Conservation (phyloP, 2,888 invertebrate genomes). For the Harmothoe impar region DNA sequence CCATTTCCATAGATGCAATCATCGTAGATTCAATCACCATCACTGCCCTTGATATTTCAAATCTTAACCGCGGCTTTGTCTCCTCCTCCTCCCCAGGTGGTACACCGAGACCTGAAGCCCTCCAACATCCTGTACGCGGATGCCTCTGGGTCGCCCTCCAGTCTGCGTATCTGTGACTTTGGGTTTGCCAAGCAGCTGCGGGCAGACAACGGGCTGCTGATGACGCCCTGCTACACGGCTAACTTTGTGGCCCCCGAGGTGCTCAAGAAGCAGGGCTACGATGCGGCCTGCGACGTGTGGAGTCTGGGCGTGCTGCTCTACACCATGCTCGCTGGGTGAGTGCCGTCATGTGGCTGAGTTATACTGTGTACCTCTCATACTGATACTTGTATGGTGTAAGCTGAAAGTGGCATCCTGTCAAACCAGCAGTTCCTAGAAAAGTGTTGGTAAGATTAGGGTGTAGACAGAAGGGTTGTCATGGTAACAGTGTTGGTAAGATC, state of each 20-base stretch:
- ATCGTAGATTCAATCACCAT: too few relatives aligned
- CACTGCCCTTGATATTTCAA: too few relatives aligned
- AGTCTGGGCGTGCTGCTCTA: constrained; percentile 97
- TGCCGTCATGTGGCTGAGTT: too few relatives aligned
- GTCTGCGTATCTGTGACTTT: constrained; percentile 97
- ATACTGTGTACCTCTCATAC: too few relatives aligned
- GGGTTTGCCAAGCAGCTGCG: constrained; percentile 98
- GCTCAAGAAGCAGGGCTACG: constrained; percentile 97
- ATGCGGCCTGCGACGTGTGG: constrained; percentile 99
- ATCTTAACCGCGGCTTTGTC: too few relatives aligned
- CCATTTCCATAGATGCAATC: too few relatives aligned
- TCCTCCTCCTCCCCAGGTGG: constrained; percentile 86
- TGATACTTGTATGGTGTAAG: too few relatives aligned
- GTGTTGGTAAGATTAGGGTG: too few relatives aligned
- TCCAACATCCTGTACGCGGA: constrained; percentile 98
- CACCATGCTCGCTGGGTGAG: constrained; percentile 87
- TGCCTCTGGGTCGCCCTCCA: constrained; percentile 91
- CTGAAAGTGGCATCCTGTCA: too few relatives aligned
- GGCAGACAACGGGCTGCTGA: constrained; percentile 97
- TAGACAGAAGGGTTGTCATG: too few relatives aligned
- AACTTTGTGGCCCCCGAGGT: constrained; percentile 99
- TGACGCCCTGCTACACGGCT: constrained; percentile 99
- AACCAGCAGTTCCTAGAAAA: too few relatives aligned
- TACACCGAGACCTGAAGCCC: constrained; percentile 96
- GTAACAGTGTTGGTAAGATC: too few relatives aligned